Percentiles rank a stretch among this genome's conserved stretches.
These are phyloP conservation scores for Psilopogon haemacephalus DNA, from an alignment of 2,113 vertebrate species.

Conservation along the genomic window DNA sequence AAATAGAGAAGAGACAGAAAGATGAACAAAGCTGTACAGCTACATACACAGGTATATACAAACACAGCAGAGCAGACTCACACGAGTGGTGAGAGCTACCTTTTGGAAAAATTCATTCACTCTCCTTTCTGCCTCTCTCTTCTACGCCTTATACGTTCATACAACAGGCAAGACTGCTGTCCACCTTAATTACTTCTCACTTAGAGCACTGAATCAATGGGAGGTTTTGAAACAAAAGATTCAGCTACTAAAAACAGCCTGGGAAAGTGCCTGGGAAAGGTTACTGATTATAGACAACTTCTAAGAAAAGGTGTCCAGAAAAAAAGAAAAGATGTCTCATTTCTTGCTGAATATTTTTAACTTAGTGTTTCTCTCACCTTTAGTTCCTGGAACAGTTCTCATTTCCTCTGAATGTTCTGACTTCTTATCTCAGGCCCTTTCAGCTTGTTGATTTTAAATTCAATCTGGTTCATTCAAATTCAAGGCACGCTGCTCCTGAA, in stretches of 20 bases:
- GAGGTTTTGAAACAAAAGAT: slow-evolving; percentile 64
- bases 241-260: slow-evolving; percentile 51
- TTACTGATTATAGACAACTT: slow-evolving; percentile 36
- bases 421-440: slow-evolving; percentile 53
- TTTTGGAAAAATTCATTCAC: neutral
- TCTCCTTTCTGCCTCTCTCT: neutral
- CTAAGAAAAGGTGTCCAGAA: slow-evolving; percentile 32
- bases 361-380: slow-evolving; percentile 58
- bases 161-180: slow-evolving; percentile 1
- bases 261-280: slow-evolving; percentile 44
- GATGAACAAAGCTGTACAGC: neutral
- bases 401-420: slow-evolving; percentile 52
- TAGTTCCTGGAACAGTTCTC: slow-evolving; percentile 53
- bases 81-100: fast-evolving
- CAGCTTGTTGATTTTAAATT: slow-evolving; percentile 62
- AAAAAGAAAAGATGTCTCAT: slow-evolving; percentile 35
- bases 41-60: neutral
- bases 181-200: slow-evolving; percentile 49
- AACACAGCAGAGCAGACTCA: neutral
- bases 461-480: slow-evolving; percentile 45
- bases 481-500: neutral
- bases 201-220: slow-evolving; percentile 53
- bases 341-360: slow-evolving; percentile 43
- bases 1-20: neutral
- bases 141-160: neutral